These are phyloP conservation scores for Machimus atricapillus DNA, from an alignment of 2,888 invertebrate genomes.

Conservation along the genomic window DNA sequence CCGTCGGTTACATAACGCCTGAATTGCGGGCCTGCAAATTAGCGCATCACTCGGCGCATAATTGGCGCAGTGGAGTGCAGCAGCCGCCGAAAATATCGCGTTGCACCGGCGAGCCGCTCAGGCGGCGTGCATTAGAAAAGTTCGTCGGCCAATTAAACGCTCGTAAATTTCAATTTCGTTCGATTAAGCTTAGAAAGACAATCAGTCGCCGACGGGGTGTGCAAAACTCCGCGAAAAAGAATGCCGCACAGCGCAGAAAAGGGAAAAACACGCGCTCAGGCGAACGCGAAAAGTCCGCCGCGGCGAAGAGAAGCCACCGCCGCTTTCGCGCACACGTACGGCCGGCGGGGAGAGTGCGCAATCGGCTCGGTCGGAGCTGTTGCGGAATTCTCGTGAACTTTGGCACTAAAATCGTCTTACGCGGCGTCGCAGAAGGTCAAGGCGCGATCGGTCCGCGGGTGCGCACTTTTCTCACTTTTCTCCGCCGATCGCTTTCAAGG, in stretches of 20 bases:
- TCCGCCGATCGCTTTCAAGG: background rate
- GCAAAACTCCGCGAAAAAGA: background rate
- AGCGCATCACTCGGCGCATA: background rate
- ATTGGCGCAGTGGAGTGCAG: background rate
- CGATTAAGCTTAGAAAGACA: constrained; percentile 39
- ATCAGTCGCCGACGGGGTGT: constrained; percentile 25
- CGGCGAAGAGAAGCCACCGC: background rate
- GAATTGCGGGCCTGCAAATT: background rate
- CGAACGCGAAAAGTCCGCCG: background rate
- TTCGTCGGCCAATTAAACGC: constrained; percentile 31
- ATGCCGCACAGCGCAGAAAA: background rate
- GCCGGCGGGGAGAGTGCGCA: background rate
- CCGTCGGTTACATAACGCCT: background rate
- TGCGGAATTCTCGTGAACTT: constrained; percentile 14
- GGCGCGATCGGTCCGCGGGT: background rate
- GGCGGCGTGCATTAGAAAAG: background rate
- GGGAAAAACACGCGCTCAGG: background rate
- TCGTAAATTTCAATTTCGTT: constrained; percentile 40
- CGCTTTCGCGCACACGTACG: background rate
- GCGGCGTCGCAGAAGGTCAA: background rate
- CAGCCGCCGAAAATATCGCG: background rate
- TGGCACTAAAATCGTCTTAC: constrained; percentile 6
- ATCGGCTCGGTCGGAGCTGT: background rate
- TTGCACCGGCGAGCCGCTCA: background rate
- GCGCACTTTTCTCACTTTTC: background rate